Evolutionary conservation across 2,113 vertebrate species (phyloP), one percentile per base, ranked within the genome.

Genomic region (Capra hircus): DNA sequence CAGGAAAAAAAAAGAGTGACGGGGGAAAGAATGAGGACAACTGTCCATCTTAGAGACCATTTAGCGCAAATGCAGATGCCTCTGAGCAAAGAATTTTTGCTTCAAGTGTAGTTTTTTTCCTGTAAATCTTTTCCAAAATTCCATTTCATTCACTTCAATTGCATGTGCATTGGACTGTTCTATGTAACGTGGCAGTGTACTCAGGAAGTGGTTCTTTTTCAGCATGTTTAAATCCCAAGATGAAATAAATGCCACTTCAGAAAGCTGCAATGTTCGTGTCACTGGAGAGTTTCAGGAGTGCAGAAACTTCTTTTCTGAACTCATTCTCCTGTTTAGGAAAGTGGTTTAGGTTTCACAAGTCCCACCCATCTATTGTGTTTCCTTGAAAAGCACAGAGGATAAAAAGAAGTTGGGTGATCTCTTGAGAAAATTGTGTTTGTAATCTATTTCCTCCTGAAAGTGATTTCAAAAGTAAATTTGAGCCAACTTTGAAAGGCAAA

Each of bases 401-500:
- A 4, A 60, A 88, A n/a, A 53, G 21, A 96, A 97, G 43, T n/a
- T 50, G 78, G 71, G 67, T 57, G 27, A 71, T 48, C 94, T 53
- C 91, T 93, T 30, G 2, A 62, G 43, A 97, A 98, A 96, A 95
- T 8, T 12, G 27, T 53, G 91, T 94, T 81, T 94, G 30, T 93
- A 74, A 92, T 96, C 88, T 96, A 90, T 96, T 97, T 96, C 45
- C 86, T 80, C 43, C 40, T 74, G 40, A 84, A 97, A 93, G 95
- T 94, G 87, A 97, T 91, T 97, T 97, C 82, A 95, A 93, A 97
- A 97, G 93, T 96, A 95, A 94, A 97, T 96, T 52, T 86, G 71
- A 97, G 78, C 95, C 33, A 7, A 83, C 92, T 98, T 92, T 83
- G 78, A 96, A 95, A 94, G 52, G 74, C n/a, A 83, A 93, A 94